Conservation (phyloP, 2,888 invertebrate genomes). For the Cenopis cana region DNA sequence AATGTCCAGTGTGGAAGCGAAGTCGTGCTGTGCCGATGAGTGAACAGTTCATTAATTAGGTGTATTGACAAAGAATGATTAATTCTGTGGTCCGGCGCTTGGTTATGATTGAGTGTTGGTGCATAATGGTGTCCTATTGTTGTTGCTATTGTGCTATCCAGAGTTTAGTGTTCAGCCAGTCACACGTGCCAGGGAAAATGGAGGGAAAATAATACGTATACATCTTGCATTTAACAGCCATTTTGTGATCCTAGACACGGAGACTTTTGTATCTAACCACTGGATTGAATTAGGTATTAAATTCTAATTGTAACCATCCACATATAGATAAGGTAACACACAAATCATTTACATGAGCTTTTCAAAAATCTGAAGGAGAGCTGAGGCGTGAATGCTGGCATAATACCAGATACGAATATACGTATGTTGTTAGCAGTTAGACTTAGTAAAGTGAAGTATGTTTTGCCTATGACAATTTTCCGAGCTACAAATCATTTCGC, state of each 20-base stretch:
- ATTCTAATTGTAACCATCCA: no score
- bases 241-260: no score
- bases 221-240: background rate
- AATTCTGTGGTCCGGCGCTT: slow-evolving; percentile 27
- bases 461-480: background rate
- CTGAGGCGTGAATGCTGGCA: no score
- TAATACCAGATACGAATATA: background rate
- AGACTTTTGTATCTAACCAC: no score
- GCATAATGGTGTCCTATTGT: slow-evolving; percentile 2
- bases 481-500: slow-evolving; percentile 2
- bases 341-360: no score
- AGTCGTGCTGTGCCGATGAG: slow-evolving; percentile 16
- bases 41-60: slow-evolving; percentile 34
- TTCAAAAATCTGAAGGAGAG: no score
- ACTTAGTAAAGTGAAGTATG: background rate
- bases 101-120: slow-evolving; percentile 27
- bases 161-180: background rate
- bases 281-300: no score
- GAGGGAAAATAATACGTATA: background rate
- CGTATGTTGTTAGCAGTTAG: no score
- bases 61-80: slow-evolving; percentile 41
- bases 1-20: background rate
- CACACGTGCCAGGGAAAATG: background rate
- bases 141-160: background rate
- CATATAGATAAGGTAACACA: no score